Evolutionary conservation across 2,797 vertebrate genomes (phyloP), one percentile per base, ranked within the genome.

Genomic region (Geotrypetes seraphini): DNA sequence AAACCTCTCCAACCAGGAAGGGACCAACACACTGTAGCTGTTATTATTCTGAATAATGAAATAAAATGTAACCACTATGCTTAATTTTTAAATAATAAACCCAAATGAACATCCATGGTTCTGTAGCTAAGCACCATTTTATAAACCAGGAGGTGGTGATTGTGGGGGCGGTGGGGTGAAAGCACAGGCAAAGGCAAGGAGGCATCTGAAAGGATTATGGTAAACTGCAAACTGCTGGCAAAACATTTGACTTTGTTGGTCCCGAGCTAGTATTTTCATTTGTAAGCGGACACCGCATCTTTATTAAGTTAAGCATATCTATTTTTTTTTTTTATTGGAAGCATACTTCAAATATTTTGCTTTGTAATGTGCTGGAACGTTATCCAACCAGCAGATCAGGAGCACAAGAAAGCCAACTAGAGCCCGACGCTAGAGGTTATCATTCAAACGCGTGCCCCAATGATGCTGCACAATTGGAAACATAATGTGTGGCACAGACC

Each of bases 211-310:
- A 42, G 46, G 58, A 69, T 57, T 60, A 60, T 57, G 53, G 47
- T 52, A 60, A 75, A 62, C 55, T 73, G 50, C 55, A 63, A 75
- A 66, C 63, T 71, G 65, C 66, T 77, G 73, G 74, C 75, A 75
- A 69, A 63, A 63, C 64, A 66, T 73, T 63, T 50, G 63, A 49
- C 28, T 71, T 73, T 38, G 19, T 53, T 83, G 80, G 75, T 70
- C 53, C 22, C 7, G 26, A 57, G 74, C 75, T 75, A 79, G 66
- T 62, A 63, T 59, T 77, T 78, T 77, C 50, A 63, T 80, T 33
- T 77, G 63, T 62, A 80, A 81, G 79, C 69, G 69, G 79, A 81
- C 73, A 70, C 70, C 73, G 83, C 66, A 75, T 84, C 66, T 83
- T 81, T 83, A 75, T 72, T 75, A 77, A 67, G 60, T 82, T 72